Conservation (phyloP, 2,113 vertebrate species). For the Oreochromis niloticus region DNA sequence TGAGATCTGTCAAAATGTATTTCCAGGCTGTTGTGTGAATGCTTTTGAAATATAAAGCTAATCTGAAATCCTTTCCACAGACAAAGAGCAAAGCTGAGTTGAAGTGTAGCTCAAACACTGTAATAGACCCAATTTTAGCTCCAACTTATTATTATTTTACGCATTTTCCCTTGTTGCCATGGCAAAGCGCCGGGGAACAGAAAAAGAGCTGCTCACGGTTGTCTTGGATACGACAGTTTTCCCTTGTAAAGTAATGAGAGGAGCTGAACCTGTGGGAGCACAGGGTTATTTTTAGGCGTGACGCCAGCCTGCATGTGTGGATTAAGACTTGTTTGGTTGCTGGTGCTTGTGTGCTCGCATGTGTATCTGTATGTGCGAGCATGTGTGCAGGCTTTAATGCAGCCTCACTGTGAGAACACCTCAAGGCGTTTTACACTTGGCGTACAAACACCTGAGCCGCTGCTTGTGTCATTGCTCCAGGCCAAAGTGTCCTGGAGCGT, state of each 20-base stretch:
- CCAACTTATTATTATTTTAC: conserved; percentile 71
- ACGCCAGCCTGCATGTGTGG: conserved; percentile 62
- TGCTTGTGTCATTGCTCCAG: background rate
- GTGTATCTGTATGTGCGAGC: background rate
- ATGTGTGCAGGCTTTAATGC: conserved; percentile 39
- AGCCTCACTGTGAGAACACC: conserved; percentile 37
- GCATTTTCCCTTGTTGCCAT: conserved; percentile 74
- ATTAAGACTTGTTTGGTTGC: conserved; percentile 53
- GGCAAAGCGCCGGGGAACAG: conserved; percentile 50
- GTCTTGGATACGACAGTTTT: conserved; percentile 77
- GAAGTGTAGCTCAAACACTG: background rate
- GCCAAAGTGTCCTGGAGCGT: background rate
- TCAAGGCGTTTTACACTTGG: conserved; percentile 28
- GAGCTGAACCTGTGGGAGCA: conserved; percentile 69
- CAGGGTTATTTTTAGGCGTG: conserved; percentile 72
- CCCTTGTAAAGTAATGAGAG: conserved; percentile 71
- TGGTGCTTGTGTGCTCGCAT: conserved; percentile 1
- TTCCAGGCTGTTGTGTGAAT: background rate
- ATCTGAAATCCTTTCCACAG: background rate
- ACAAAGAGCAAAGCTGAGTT: background rate
- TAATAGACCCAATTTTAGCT: conserved; percentile 40
- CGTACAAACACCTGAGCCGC: conserved; percentile 29
- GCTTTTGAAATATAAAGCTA: background rate
- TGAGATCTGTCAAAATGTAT: background rate
- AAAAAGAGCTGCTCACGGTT: conserved; percentile 60